Evolutionary conservation across 2,888 invertebrate genomes (phyloP).

Genomic region (Drosophila picticornis): DNA sequence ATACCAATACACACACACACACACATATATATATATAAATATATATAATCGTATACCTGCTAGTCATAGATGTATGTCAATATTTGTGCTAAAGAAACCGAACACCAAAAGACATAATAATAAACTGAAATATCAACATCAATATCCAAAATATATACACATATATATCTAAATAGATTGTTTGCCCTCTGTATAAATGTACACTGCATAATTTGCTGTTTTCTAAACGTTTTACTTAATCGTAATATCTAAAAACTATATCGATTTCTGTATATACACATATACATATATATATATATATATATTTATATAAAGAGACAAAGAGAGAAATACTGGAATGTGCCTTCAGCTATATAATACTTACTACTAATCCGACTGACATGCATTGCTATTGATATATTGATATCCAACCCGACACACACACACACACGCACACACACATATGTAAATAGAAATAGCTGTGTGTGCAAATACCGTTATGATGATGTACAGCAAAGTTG

Average conservation of each 20-base stretch:
- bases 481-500: slow-evolving; percentile 14
- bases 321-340: slow-evolving; percentile 38
- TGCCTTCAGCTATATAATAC: slow-evolving; percentile 49
- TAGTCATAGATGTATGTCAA: slow-evolving; percentile 54
- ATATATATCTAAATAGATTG: slow-evolving; percentile 32
- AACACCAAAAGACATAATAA: slow-evolving; percentile 24
- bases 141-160: slow-evolving; percentile 32
- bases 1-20: slow-evolving; percentile 42
- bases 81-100: slow-evolving; percentile 58
- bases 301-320: background rate
- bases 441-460: slow-evolving; percentile 37
- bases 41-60: slow-evolving; percentile 36
- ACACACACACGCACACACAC: background rate
- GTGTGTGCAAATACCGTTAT: slow-evolving; percentile 10
- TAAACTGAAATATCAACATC: slow-evolving; percentile 35
- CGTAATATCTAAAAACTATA: slow-evolving; percentile 31
- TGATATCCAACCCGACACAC: slow-evolving; percentile 19
- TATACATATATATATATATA: slow-evolving; percentile 8
- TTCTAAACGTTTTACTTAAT: slow-evolving; percentile 48
- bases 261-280: slow-evolving; percentile 31
- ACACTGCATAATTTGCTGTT: slow-evolving; percentile 47
- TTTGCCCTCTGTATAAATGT: slow-evolving; percentile 57
- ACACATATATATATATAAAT: slow-evolving; percentile 24
- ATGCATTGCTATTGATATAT: slow-evolving; percentile 58
- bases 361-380: slow-evolving; percentile 49